Evolutionary conservation across 64 coral and sea anemone genomes (phyloP).

Genomic region (Orbicella faveolata): DNA sequence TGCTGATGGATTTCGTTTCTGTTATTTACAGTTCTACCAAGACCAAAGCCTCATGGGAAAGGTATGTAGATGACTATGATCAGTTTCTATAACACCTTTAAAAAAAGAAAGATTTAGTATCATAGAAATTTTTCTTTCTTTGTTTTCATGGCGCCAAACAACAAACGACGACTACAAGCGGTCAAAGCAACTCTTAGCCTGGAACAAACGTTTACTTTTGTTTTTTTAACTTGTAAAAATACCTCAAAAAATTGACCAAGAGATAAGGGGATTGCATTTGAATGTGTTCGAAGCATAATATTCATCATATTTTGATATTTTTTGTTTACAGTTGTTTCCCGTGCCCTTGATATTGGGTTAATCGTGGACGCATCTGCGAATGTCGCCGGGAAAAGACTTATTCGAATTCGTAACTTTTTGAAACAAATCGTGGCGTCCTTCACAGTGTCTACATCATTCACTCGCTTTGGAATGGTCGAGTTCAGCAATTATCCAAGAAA

Average conservation of each 20-base stretch:
- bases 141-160: too few species aligned
- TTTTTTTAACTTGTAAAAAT: too few species aligned
- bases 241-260: too few species aligned
- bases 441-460: constrained; percentile 42
- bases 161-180: too few species aligned
- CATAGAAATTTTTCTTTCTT: too few species aligned
- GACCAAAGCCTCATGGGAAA: constrained; percentile 30
- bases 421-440: constrained; percentile 73
- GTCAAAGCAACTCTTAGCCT: too few species aligned
- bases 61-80: not conserved
- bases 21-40: constrained; percentile 14
- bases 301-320: not conserved
- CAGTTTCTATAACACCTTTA: too few species aligned
- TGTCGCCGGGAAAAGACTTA: constrained; percentile 36
- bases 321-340: constrained; percentile 49
- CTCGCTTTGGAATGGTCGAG: constrained; percentile 52
- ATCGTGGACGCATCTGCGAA: constrained; percentile 54
- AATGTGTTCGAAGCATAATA: not conserved
- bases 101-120: too few species aligned
- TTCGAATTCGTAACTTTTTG: constrained; percentile 55
- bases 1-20: not conserved
- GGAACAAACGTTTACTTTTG: too few species aligned
- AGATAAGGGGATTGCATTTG: too few species aligned
- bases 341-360: constrained; percentile 61
- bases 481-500: constrained; percentile 8